Evolutionary conservation across 2,888 invertebrate species (phyloP), one percentile per base, ranked within the genome.

Genomic region (Deilephila elpenor): DNA sequence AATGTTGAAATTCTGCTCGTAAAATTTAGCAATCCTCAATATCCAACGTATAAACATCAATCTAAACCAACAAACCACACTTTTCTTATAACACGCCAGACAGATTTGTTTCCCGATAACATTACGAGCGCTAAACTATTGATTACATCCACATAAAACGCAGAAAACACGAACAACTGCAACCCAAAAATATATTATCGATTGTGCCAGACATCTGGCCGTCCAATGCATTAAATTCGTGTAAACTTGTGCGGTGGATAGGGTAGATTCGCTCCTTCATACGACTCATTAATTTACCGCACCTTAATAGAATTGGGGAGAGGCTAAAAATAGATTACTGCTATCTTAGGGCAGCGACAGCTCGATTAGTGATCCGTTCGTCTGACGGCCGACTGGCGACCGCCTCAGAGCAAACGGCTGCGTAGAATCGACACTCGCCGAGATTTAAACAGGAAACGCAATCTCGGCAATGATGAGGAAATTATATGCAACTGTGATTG

Each of bases 251-350:
- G n/a, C 11, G 20, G 37, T 3, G 67, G 44, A 67, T 67, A 25
- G 44, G 25, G 44, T 11, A 51, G 67, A 67, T 67, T 67, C 25
- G 44, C 67, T 67, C 67, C 44, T 67, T 67, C 44, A 67, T 67
- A 44, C 51, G 51, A 67, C 51, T 67, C 67, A 67, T 67, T 67
- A 67, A 67, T 44, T 67, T 67, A 67, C 67, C 67, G 44, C 67
- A 51, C 67, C 67, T 67, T 67, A 67, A 67, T 67, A 25, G 67
- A 67, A 51, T 67, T 67, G 67, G 67, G 67, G 67, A 67, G 67
- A 67, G 25, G 25, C 44, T 67, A 67, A 67, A 51, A 67, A 67
- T 67, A 67, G 67, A 67, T 51, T 25, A 67, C 25, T 67, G 67
- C 67, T 67, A 67, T 67, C 67, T 67, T 44, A 67, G 44, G 44